Evolutionary conservation across 2,888 invertebrate genomes (phyloP).

Genomic region (Hydrotaea cyrtoneurina): DNA sequence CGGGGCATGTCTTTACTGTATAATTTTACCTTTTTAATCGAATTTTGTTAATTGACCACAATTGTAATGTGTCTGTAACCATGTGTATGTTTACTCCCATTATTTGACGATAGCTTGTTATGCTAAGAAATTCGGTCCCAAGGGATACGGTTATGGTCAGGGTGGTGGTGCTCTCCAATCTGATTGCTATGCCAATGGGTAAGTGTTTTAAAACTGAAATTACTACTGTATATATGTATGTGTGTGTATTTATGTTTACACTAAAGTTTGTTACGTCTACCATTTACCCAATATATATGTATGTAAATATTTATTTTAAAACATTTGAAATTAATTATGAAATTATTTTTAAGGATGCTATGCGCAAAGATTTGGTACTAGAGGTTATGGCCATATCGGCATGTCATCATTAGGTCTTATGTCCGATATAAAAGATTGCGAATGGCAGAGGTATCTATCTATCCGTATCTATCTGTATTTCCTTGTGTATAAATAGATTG

Average conservation of each 20-base stretch:
- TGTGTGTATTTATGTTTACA: background rate
- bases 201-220: conserved; percentile 50
- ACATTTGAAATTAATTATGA: background rate
- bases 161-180: conserved; percentile 96
- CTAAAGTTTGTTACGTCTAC: background rate
- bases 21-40: no score
- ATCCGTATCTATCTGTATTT: conserved; percentile 8
- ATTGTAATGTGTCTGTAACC: conserved; percentile 5
- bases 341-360: conserved; percentile 88
- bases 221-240: no score
- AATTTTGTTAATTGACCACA: background rate
- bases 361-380: conserved; percentile 96
- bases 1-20: no score
- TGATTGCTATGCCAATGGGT: conserved; percentile 89
- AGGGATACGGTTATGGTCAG: conserved; percentile 98
- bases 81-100: conserved; percentile 19
- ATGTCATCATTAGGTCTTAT: conserved; percentile 91
- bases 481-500: background rate
- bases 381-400: conserved; percentile 96
- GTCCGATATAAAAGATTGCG: conserved; percentile 90
- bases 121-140: conserved; percentile 98
- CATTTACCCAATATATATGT: background rate
- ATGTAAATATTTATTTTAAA: background rate
- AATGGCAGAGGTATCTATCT: conserved; percentile 86
- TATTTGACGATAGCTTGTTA: conserved; percentile 89